phyloP scores from a whole-genome alignment of 2,113 vertebrate species.

The Actenoides lindsayi region DNA sequence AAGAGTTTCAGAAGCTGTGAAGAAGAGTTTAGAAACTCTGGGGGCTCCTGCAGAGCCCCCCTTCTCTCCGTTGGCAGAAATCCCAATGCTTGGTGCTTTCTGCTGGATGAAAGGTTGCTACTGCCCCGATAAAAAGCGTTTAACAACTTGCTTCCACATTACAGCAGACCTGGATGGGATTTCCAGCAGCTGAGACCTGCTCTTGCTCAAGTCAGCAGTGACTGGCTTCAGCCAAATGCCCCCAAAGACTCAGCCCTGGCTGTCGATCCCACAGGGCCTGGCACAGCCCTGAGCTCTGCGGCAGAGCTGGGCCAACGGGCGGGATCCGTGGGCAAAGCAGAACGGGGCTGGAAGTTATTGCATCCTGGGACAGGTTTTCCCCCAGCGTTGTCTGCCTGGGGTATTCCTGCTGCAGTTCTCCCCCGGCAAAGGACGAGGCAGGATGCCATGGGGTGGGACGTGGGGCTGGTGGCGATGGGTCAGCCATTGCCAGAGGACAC shows the following conservation, averaged over 20 bases:
- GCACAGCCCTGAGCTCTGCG: not conserved
- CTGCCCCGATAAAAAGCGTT: not conserved
- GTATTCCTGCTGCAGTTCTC: not conserved
- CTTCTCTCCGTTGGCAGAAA: not conserved
- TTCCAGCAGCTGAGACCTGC: not conserved
- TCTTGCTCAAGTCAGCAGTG: not conserved
- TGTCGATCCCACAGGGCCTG: not conserved
- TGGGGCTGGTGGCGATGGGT: not conserved
- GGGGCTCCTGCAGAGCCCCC: not conserved
- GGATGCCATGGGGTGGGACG: not conserved
- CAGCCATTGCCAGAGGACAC: not conserved
- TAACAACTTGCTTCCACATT: not conserved
- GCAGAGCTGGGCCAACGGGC: accelerated
- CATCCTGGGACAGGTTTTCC: not conserved
- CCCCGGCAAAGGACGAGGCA: not conserved
- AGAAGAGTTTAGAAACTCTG: not conserved
- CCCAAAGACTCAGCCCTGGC: not conserved
- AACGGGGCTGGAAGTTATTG: not conserved
- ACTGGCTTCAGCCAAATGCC: not conserved
- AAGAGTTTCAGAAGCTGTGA: not conserved
- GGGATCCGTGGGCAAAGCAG: not conserved
- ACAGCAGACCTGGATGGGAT: not conserved
- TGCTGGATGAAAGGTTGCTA: not conserved
- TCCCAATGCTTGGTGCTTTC: not conserved
- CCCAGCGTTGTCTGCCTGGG: accelerated